Base-by-base conservation (phyloP, 1,140 invertebrate species). In the Drosophila pandora region DNA sequence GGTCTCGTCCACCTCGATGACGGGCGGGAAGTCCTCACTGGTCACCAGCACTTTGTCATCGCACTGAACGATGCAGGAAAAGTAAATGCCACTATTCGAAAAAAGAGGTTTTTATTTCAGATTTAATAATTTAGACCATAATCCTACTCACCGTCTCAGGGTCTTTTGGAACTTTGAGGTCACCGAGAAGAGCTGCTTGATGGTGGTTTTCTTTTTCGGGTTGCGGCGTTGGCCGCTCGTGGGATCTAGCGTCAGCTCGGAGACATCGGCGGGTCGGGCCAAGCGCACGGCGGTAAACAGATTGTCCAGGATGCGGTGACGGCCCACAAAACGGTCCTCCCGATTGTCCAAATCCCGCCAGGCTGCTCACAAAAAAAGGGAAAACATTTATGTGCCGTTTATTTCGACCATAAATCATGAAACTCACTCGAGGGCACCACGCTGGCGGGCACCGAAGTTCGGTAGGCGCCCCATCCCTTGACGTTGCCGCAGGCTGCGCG, bases 41-140 rank as follows among this genome's bases (percentile, higher is more conserved):
- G 98, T 99, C 8, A 99, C 96, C 56, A 99, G 93, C 28, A 99
- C 95, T 91, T 97, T 97, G 91, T 99, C 97, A 83, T 99, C 98
- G 91, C 97, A 96, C 92, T 98, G 98, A 1, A 99, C 93, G 21
- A 99, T 94, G 90, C 97, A 97, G 0, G 97, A 96, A 28, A 99
- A 93, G 90, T 97, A 99, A 0, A 98, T 96, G 12, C 98, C 98
- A 54, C 82, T 98, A 48, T 68, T 41, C 9, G n/a, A 21, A 7
- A 28, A 13, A 17, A 12, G 0, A 37, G 3, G 10, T 37, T 12
- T 23, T 5, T 0, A 10, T 9, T 9, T 17, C 17, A 3, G 25
- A 13, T 17, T 52, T 10, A 2, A 23, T 21, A 8, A 21, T 6
- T 43, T 17, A 43, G 2, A 43, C 21, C 17, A 1, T 2, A 43